Base-by-base conservation (phyloP, 2,888 invertebrate species). In the Polydrusus tereticollis region DNA sequence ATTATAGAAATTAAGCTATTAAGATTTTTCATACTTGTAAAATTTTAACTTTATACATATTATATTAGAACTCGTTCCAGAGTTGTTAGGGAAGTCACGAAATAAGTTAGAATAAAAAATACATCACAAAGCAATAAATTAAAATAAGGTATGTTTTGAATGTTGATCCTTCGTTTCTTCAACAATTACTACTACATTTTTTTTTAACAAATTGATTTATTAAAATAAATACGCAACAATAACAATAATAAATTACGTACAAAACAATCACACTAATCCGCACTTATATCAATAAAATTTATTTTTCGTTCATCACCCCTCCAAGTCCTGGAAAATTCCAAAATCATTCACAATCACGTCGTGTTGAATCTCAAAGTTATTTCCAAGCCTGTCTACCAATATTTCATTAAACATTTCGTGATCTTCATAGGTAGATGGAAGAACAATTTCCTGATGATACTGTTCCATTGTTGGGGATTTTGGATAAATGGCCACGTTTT, bases 351-450 rank as follows among this genome's bases (percentile, higher is more conserved):
- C 52, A 36, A 60, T 20, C 21, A 60, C n/a, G 5, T 68, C 60
- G 8, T 36, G 20, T 57, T 62, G 55, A 5, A 43, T 23, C 10
- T 10, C 14, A 0, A 18, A 10, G 12, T 63, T 23, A 29, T 29
- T 50, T 4, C 16, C 14, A 29, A 62, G 43, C 12, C 45, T 55
- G 14, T 71, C 66, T 8, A 52, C 21, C 14, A 67, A 20, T 14
- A 62, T 38, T 8, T 67, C 45, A 3, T 72, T 45, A n/a, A 71
- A 65, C 41, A 71, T 33, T 12, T 66, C 60, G 23, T 72, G 43
- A 20, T 72, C 72, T 16, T 71, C 71, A 5, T 50, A 26, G 23
- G 62, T 20, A 12, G 63, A 63, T 26, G 55, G 55, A 10, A 26
- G 6, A 6, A 63, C 21, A 18, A 70, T 38, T 6, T 58, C 47